These are phyloP conservation scores for Colistium nudipinnis DNA, from an alignment of 2,113 vertebrate species.

Conservation along the genomic window DNA sequence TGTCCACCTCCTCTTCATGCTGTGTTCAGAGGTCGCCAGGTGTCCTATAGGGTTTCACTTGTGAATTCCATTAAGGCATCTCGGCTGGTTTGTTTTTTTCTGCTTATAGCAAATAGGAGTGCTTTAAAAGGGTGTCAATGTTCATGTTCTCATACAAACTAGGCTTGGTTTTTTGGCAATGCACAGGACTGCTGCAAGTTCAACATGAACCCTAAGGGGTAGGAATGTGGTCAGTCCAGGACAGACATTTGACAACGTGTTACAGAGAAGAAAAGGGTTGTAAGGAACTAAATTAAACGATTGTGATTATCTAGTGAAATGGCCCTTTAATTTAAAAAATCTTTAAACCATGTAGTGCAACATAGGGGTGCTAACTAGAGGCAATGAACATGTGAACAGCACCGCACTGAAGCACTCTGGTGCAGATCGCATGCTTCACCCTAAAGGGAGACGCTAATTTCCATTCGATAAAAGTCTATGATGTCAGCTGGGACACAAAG, in stretches of 20 bases:
- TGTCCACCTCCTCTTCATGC: constrained; percentile 27
- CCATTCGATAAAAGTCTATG: constrained; percentile 69
- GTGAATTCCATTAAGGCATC: constrained; percentile 29
- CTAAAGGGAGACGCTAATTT: constrained; percentile 61
- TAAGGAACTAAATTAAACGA: not conserved
- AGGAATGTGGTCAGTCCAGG: not conserved
- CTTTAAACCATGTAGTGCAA: not conserved
- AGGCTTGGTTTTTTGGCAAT: constrained; percentile 42
- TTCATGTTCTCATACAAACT: constrained; percentile 35
- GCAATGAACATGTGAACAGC: constrained; percentile 10
- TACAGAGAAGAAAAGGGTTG: constrained; percentile 4
- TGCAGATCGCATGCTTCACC: constrained; percentile 39
- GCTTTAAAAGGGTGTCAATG: constrained; percentile 46
- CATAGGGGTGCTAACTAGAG: constrained; percentile 17
- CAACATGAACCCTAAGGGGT: constrained; percentile 31
- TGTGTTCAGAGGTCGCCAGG: constrained; percentile 35
- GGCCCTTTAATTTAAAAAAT: constrained; percentile 21
- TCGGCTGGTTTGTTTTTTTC: constrained; percentile 13
- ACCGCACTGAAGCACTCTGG: constrained; percentile 21
- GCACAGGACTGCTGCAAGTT: constrained; percentile 41
- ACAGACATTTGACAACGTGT: constrained; percentile 7
- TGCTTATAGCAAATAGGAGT: constrained; percentile 19
- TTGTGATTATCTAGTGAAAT: constrained; percentile 3
- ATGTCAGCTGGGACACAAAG: constrained; percentile 72
- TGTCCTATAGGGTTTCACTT: constrained; percentile 32